Evolutionary conservation across 2,888 invertebrate species (phyloP), one percentile per base, ranked within the genome.

Genomic region (Plagodis dolabraria): DNA sequence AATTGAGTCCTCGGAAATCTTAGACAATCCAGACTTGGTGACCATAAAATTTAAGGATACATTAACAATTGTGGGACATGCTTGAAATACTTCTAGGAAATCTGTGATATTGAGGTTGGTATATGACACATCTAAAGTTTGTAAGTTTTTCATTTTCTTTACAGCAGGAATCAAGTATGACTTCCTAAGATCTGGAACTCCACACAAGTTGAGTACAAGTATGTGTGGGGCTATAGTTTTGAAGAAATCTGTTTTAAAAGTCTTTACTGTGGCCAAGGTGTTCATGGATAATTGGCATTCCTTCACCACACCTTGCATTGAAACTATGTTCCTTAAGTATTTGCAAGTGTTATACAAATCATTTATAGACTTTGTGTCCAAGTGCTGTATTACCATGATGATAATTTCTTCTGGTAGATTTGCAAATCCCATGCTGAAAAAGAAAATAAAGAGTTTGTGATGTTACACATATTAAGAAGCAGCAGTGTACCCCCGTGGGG

Each of bases 381-480:
- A 68, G 49, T 77, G 56, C 64, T 74, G 80, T 8, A 85, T 64
- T 22, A 91, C 86, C 22, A 86, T 78, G 33, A 88, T 75, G n/a
- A 89, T 66, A 34, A 91, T 71, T 74, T 91, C 91, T 68, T 83
- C 82, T 6, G 89, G 89, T n/a, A 89, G 74, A 33, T 77, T 69
- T 34, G 57, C 60, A 9, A 82, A 57, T 40, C 47, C 59, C 73
- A 78, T 76, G 53, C 58, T 75, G 51, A 53, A 76, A 73, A 56
- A 53, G 69, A 69, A 57, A 38, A 51, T 43, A 68, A 44, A 62
- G 10, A 44, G 9, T 49, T 33, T 33, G 54, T 36, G 7, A 36
- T 36, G 5, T 36, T 36, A 9, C 36, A 8, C 36, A 36, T 36
- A 8, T 36, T 36, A 36, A 9, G 5, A 9, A 36, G 36, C 22